phyloP scores from a whole-genome alignment of 2,888 invertebrate genomes.

The Microchrysa polita region DNA sequence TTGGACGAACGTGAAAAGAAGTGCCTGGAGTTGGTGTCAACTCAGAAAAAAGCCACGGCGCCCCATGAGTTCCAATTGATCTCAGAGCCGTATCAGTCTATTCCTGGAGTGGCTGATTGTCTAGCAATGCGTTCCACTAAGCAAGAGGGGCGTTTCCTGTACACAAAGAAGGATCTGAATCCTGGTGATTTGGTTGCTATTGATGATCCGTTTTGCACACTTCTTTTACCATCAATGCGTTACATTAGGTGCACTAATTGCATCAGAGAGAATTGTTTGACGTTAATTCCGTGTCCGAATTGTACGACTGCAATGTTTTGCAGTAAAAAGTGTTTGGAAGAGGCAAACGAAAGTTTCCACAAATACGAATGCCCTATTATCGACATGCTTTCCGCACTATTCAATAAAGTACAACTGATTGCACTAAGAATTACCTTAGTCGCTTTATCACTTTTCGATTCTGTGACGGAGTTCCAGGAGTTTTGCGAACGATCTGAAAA shows the following conservation, averaged over 20 bases:
- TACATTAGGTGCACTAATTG: slow-evolving; percentile 63
- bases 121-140: slow-evolving; percentile 69
- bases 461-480: slow-evolving; percentile 61
- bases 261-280: slow-evolving; percentile 60
- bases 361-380: slow-evolving; percentile 79
- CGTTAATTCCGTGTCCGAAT: slow-evolving; percentile 61
- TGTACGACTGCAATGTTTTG: slow-evolving; percentile 64
- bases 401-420: slow-evolving; percentile 75
- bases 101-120: slow-evolving; percentile 72
- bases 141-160: slow-evolving; percentile 75
- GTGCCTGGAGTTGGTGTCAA: slow-evolving; percentile 63
- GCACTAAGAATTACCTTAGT: slow-evolving; percentile 72
- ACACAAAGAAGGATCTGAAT: slow-evolving; percentile 73
- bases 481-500: slow-evolving; percentile 60
- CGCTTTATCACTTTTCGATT: slow-evolving; percentile 63
- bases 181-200: slow-evolving; percentile 80
- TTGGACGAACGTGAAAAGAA: slow-evolving; percentile 68
- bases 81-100: slow-evolving; percentile 62
- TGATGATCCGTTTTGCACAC: slow-evolving; percentile 78
- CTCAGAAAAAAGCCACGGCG: slow-evolving; percentile 53
- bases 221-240: slow-evolving; percentile 62
- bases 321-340: slow-evolving; percentile 60
- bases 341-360: slow-evolving; percentile 77
- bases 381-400: slow-evolving; percentile 69
- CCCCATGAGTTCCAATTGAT: slow-evolving; percentile 58